Conservation (phyloP, 2,888 invertebrate genomes). For the Acanthopleura granulata region DNA sequence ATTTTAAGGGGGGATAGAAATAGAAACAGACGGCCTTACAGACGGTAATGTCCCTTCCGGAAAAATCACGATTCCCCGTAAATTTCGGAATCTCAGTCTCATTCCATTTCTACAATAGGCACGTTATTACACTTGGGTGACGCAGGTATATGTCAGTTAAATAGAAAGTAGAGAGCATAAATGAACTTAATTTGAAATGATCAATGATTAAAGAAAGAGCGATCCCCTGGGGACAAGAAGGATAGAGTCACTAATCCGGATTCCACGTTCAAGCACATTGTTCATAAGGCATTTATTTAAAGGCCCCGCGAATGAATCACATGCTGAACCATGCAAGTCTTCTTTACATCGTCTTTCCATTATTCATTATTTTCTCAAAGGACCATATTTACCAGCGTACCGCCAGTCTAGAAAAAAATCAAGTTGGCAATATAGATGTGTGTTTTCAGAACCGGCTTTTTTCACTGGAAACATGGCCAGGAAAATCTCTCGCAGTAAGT, state of each 20-base stretch:
- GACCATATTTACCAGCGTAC: not conserved
- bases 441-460: not conserved
- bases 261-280: not conserved
- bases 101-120: too few relatives aligned
- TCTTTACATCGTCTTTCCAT: conserved; percentile 2
- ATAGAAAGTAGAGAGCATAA: not conserved
- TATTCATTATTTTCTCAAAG: conserved; percentile 2
- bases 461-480: not conserved
- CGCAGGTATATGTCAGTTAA: too few relatives aligned
- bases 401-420: not conserved
- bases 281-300: not conserved
- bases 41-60: too few relatives aligned
- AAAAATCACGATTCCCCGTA: too few relatives aligned
- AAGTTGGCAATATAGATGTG: conserved; percentile 1
- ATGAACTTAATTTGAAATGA: conserved; percentile 1
- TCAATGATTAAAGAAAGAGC: not conserved
- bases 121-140: too few relatives aligned
- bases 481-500: not conserved
- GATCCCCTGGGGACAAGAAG: not conserved
- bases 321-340: not conserved
- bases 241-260: not conserved
- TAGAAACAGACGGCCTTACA: too few relatives aligned
- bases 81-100: too few relatives aligned
- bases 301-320: not conserved
- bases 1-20: too few relatives aligned